Conservation (phyloP, 2,797 vertebrate genomes). For the Fundulus diaphanus region DNA sequence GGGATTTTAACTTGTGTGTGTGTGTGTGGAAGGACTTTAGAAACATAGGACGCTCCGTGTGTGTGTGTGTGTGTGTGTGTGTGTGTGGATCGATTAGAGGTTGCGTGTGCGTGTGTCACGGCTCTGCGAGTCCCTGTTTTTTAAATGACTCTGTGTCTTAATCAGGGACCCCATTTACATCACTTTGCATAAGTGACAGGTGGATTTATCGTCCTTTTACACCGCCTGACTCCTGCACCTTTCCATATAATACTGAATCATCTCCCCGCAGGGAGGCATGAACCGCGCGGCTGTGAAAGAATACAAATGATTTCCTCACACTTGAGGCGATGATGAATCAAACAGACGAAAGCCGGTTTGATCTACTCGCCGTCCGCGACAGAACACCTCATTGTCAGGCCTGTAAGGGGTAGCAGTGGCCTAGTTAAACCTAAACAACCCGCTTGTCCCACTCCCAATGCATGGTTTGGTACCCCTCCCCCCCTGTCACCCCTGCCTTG, state of each 20-base stretch:
- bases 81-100: conserved; percentile 29
- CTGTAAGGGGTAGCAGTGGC: conserved; percentile 71
- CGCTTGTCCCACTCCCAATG: conserved; percentile 52
- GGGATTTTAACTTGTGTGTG: conserved; percentile 63
- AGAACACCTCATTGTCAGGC: conserved; percentile 76
- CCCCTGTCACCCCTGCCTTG: conserved; percentile 77
- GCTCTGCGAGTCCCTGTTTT: conserved; percentile 76
- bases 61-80: conserved; percentile 30
- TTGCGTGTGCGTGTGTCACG: conserved; percentile 65
- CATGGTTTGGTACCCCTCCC: conserved; percentile 61
- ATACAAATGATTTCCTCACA: conserved; percentile 76
- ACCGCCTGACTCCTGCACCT: conserved; percentile 78
- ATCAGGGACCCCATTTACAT: conserved; percentile 84
- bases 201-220: conserved; percentile 83
- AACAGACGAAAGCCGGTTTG: conserved; percentile 76
- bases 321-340: conserved; percentile 77
- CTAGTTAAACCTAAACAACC: conserved; percentile 84
- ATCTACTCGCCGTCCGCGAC: conserved; percentile 68
- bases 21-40: conserved; percentile 35
- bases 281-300: conserved; percentile 51
- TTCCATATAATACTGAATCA: conserved; percentile 80
- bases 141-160: conserved; percentile 83
- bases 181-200: conserved; percentile 85
- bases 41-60: conserved; percentile 43
- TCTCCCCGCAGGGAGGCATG: conserved; percentile 69